A percentile compares a stretch with the other conserved stretches of the same genome.
phyloP scores from a whole-genome alignment of 2,888 invertebrate genomes.

The Drosophila macrothrix region DNA sequence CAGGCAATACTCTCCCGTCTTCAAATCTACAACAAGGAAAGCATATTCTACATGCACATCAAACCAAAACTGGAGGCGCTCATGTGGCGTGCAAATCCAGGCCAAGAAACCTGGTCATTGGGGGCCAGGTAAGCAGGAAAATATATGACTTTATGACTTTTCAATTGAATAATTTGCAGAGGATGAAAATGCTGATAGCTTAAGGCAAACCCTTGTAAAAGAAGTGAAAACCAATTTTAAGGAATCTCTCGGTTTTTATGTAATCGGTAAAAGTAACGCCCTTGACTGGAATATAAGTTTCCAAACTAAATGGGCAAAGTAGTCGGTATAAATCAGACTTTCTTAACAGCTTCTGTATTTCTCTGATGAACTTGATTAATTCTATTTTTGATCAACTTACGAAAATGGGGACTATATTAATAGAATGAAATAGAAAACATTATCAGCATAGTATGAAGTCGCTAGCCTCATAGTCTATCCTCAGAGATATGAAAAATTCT shows the following conservation, averaged over 20 bases:
- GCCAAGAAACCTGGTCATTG: constrained; percentile 77
- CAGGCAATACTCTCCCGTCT: constrained; percentile 84
- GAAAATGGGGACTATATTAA: neutral
- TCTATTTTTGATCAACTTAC: neutral
- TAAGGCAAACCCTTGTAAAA: neutral
- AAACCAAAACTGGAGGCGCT: constrained; percentile 85
- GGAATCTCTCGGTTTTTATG: neutral
- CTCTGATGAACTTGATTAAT: neutral
- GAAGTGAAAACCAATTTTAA: neutral
- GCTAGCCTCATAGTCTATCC: neutral
- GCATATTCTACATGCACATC: constrained; percentile 84
- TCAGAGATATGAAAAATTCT: neutral
- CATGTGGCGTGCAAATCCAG: constrained; percentile 78
- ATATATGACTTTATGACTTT: neutral
- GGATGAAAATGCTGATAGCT: neutral
- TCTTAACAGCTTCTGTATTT: neutral
- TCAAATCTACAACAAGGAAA: constrained; percentile 85
- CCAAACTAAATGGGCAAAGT: neutral
- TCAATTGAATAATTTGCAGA: neutral
- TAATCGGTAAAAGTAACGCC: neutral
- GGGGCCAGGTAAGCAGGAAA: constrained; percentile 75
- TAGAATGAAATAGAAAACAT: neutral
- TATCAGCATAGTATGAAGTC: neutral
- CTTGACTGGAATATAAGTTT: neutral
- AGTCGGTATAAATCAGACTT: neutral